Base-by-base conservation (phyloP, 2,113 vertebrate genomes). In the Perognathus longimembris region DNA sequence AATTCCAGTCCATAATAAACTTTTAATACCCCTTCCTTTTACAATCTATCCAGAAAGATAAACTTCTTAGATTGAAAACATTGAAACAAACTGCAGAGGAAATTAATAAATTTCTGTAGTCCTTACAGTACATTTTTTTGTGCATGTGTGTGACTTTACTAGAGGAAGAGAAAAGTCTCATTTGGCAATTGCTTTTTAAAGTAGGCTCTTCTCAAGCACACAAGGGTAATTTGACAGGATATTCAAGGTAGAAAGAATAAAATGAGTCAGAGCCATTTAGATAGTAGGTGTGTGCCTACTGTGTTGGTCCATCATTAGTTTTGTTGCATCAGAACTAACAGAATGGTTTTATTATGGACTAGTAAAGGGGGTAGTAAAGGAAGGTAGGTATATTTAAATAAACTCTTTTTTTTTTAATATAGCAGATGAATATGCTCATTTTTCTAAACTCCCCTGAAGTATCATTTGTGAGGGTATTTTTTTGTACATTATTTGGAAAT, bases 401-500 rank as follows among this genome's bases (percentile, higher is more conserved):
- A 71, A 78, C 17, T 10, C 12, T 71, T 61, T 42, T 92, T 92
- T 18, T 1, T 86, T 91, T 54, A 64, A n/a, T 69, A 38, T n/a
- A 38, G 28, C 63, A 32, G 18, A 11, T 70, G 38, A 50, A 17
- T 77, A 50, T 85, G 20, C 82, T 83, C 10, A 22, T 57, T 88
- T 90, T 89, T 90, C 67, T 87, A 88, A 30, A n/a, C n/a, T 14
- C 42, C 88, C 21, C 67, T 64, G 17, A 82, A 85, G 3, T 34
- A 38, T 61, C 17, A 90, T 57, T 85, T 93, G 28, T 83, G 87
- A 74, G 22, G 50, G 50, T 54, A 54, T 54, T 54, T 54, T 54
- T 54, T 85, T 64, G 21, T 26, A 74, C 32, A 67, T 89, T 63
- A 77, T 91, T 95, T 95, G 66, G 38, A 92, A 92, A 77, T 90